phyloP scores from a whole-genome alignment of 2,797 vertebrate species.

The Thunnus albacares region DNA sequence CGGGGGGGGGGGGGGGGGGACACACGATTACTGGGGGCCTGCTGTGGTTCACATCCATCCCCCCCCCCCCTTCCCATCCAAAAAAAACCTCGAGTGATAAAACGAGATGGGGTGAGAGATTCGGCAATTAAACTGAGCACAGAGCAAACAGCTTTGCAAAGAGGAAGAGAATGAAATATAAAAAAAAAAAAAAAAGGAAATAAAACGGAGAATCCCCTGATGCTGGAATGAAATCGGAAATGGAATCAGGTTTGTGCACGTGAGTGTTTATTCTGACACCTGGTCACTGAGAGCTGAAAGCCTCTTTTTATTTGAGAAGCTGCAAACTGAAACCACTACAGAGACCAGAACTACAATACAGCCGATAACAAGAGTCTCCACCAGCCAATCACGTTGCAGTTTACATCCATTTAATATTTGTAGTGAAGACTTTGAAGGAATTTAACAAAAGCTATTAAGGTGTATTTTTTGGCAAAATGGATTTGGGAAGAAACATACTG shows the following conservation, averaged over 20 bases:
- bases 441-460: too few species aligned
- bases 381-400: too few species aligned
- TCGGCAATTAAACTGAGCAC: slow-evolving; percentile 46
- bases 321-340: background rate
- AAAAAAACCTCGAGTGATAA: slow-evolving; percentile 20
- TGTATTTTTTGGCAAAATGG: too few species aligned
- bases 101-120: slow-evolving; percentile 50
- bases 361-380: too few species aligned
- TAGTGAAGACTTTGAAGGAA: too few species aligned
- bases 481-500: too few species aligned
- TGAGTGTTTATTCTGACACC: background rate
- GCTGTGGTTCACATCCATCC: background rate
- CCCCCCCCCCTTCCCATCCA: too few species aligned
- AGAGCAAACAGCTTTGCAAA: slow-evolving; percentile 37
- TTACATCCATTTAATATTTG: too few species aligned
- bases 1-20: background rate
- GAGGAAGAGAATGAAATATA: background rate
- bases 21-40: slow-evolving; percentile 24
- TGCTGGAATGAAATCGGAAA: slow-evolving; percentile 8
- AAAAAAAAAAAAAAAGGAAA: background rate
- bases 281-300: background rate
- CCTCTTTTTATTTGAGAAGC: background rate
- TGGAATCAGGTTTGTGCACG: background rate
- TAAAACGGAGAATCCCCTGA: background rate
- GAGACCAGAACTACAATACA: background rate